Conservation (phyloP, 2,113 vertebrate genomes). For the Mormoops blainvillei region DNA sequence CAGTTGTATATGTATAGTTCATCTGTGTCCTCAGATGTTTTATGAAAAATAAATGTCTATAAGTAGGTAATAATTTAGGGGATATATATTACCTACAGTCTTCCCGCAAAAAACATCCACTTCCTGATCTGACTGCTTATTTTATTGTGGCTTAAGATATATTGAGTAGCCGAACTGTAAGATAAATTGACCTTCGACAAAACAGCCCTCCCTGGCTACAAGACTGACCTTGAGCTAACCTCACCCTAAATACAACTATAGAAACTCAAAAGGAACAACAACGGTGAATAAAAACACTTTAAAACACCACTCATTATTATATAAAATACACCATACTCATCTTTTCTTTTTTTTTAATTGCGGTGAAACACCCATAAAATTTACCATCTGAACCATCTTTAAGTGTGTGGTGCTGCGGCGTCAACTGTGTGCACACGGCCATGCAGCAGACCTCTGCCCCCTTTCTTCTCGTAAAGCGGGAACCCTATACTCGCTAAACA, state of each 20-base stretch:
- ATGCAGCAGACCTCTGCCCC: neutral
- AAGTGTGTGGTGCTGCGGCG: neutral
- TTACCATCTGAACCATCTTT: neutral
- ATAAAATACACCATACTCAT: neutral
- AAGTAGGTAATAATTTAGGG: neutral
- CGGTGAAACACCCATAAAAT: neutral
- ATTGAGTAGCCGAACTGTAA: neutral
- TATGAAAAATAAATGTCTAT: neutral
- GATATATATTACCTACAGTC: neutral
- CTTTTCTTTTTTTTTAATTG: neutral
- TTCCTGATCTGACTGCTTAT: neutral
- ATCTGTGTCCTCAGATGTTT: neutral
- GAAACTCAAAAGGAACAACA: neutral
- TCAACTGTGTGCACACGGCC: neutral
- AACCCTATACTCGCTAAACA: neutral
- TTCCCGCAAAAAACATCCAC: neutral
- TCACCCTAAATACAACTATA: neutral
- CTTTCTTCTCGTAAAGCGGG: neutral
- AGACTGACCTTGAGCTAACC: neutral
- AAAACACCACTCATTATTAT: neutral
- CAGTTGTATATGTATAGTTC: neutral
- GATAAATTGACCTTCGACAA: neutral
- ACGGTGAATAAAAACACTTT: neutral
- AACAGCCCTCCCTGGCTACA: neutral
- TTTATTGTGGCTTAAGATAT: neutral